phyloP scores from a whole-genome alignment of 1,140 invertebrate genomes.

The Psix sp. region DNA sequence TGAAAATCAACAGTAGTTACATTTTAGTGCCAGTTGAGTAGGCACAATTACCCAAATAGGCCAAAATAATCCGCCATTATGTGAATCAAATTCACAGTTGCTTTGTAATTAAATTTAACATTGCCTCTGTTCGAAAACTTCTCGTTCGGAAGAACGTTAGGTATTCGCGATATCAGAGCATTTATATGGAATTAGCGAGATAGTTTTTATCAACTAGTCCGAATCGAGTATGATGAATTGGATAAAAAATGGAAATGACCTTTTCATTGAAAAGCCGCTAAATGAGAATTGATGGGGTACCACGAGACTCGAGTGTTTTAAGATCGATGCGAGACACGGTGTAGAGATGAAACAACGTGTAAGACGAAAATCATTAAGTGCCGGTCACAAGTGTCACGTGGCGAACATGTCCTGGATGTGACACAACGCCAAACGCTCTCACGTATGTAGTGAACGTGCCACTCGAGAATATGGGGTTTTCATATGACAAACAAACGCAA shows the following conservation, averaged over 20 bases:
- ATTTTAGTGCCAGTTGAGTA: constrained; percentile 38
- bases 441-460: constrained; percentile 38
- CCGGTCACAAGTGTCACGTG: constrained; percentile 41
- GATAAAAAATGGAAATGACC: no score
- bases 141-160: no score
- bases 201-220: no score
- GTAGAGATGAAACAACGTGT: constrained; percentile 23
- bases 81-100: constrained; percentile 11
- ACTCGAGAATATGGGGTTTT: constrained; percentile 30
- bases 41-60: constrained; percentile 30
- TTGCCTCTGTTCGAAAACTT: no score
- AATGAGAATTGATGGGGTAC: constrained; percentile 30
- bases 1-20: constrained; percentile 48
- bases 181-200: no score
- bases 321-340: constrained; percentile 29
- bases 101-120: constrained; percentile 7
- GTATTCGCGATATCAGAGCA: no score
- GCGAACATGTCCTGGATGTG: constrained; percentile 42
- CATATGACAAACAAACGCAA: constrained; percentile 54
- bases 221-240: no score
- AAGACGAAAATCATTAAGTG: constrained; percentile 55
- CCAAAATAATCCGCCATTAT: constrained; percentile 8
- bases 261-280: constrained; percentile 1
- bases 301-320: constrained; percentile 8
- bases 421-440: constrained; percentile 39